These are phyloP conservation scores for Orchestes rusci DNA, from an alignment of 2,888 invertebrate species.

Conservation along the genomic window DNA sequence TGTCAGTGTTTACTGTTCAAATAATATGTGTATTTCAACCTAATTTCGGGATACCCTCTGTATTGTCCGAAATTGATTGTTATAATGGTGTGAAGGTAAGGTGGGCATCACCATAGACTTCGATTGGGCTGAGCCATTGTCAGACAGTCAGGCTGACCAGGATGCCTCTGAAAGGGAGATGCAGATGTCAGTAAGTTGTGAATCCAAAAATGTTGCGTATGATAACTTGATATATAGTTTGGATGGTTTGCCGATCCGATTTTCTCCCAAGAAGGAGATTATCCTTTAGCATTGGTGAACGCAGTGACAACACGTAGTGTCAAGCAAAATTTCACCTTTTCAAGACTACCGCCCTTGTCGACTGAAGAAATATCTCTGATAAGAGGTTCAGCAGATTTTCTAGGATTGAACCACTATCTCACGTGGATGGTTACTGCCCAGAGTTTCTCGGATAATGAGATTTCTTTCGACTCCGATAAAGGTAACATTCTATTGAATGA, in stretches of 20 bases:
- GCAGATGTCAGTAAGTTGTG: conserved; percentile 50
- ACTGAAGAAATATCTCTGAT: conserved; percentile 42
- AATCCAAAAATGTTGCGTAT: no score
- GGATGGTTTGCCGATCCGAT: conserved; percentile 48
- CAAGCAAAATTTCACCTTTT: conserved; percentile 41
- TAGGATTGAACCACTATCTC: conserved; percentile 61
- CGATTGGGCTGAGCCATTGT: conserved; percentile 51
- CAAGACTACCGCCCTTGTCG: conserved; percentile 46
- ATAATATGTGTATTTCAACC: no score
- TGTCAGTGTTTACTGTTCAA: no score
- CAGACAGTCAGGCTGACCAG: conserved; percentile 50
- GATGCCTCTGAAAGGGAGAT: conserved; percentile 50
- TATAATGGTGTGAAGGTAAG: conserved; percentile 54
- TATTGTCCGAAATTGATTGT: no score
- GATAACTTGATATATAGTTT: no score
- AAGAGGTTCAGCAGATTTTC: conserved; percentile 53
- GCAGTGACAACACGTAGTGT: conserved; percentile 42
- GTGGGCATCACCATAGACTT: conserved; percentile 53
- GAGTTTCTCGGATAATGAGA: conserved; percentile 36
- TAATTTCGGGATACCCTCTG: no score
- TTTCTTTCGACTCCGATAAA: conserved; percentile 34
- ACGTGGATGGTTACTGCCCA: conserved; percentile 41
- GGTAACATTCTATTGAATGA: conserved; percentile 34
- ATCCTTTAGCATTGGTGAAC: conserved; percentile 46
- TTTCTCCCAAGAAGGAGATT: conserved; percentile 45